phyloP scores from a whole-genome alignment of 2,888 invertebrate species.

The Caenorhabditis panamensis region DNA sequence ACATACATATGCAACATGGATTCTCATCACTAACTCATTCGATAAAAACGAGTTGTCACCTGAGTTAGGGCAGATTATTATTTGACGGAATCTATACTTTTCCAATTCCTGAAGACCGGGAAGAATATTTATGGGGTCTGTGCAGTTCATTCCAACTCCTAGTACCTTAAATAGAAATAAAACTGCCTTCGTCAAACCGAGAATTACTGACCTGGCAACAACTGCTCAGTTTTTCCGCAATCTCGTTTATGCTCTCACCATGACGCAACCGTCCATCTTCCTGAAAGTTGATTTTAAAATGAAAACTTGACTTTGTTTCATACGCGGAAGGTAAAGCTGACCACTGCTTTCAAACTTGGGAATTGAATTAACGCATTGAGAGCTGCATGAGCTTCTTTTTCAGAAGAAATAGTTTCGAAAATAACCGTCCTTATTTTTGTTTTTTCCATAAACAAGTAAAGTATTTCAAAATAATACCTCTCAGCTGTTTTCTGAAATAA shows the following conservation, averaged over 20 bases:
- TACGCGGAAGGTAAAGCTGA: constrained; percentile 33
- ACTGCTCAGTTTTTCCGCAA: constrained; percentile 4
- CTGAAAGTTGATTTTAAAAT: constrained; percentile 6
- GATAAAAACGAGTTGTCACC: constrained; percentile 38
- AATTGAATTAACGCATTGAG: constrained; percentile 15
- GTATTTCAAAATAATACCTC: constrained; percentile 15
- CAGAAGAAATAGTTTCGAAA: constrained; percentile 50
- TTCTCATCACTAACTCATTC: constrained; percentile 15
- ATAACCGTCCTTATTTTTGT: constrained; percentile 27
- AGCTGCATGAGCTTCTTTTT: constrained; percentile 8
- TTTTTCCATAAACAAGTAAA: constrained; percentile 14
- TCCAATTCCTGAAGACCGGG: constrained; percentile 18
- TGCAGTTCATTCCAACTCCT: constrained; percentile 58
- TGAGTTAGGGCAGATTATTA: constrained; percentile 56
- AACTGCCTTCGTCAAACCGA: neutral
- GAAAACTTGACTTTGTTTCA: neutral
- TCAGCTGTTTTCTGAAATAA: constrained; percentile 16
- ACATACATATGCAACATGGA: no score
- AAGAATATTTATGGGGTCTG: constrained; percentile 39
- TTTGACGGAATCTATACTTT: constrained; percentile 12
- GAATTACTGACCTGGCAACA: constrained; percentile 2
- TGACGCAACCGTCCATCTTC: constrained; percentile 30
- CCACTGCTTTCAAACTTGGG: constrained; percentile 24
- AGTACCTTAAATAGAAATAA: constrained; percentile 8
- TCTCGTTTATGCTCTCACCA: constrained; percentile 20